phyloP scores from a whole-genome alignment of 2,888 invertebrate genomes.

The Nebria brevicollis region DNA sequence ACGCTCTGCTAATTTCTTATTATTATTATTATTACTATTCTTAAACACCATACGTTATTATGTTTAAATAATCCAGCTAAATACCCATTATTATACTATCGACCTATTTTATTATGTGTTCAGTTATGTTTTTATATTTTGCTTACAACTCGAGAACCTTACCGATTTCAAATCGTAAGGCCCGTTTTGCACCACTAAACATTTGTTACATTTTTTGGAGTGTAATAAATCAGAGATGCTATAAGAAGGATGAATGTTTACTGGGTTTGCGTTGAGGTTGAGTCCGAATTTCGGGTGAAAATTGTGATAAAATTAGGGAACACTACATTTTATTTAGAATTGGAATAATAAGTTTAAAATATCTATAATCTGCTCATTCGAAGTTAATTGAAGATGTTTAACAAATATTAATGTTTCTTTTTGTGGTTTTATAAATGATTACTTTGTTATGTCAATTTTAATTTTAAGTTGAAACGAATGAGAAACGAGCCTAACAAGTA shows the following conservation, averaged over 20 bases:
- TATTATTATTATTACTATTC: constrained; percentile 15
- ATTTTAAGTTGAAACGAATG: not conserved
- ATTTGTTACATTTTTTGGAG: not conserved
- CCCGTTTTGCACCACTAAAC: not conserved
- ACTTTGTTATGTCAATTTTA: too few species aligned
- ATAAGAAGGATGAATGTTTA: too few species aligned
- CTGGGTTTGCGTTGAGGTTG: too few species aligned
- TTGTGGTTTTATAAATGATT: too few species aligned
- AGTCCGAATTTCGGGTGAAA: too few species aligned
- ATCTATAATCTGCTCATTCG: too few species aligned
- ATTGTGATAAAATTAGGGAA: too few species aligned
- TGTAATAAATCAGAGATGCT: too few species aligned
- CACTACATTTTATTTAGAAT: too few species aligned
- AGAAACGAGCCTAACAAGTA: not conserved
- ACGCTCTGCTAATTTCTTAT: constrained; percentile 43
- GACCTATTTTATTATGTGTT: constrained; percentile 11
- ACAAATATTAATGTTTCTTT: too few species aligned
- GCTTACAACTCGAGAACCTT: constrained; percentile 16
- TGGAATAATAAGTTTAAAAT: too few species aligned
- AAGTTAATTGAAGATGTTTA: too few species aligned
- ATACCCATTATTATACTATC: not conserved
- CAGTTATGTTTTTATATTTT: not conserved
- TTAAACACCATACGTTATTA: constrained; percentile 6
- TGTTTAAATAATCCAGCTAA: constrained; percentile 3
- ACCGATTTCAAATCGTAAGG: not conserved